Base-by-base conservation (phyloP, 2,888 invertebrate genomes). In the Cephus pygmeus region DNA sequence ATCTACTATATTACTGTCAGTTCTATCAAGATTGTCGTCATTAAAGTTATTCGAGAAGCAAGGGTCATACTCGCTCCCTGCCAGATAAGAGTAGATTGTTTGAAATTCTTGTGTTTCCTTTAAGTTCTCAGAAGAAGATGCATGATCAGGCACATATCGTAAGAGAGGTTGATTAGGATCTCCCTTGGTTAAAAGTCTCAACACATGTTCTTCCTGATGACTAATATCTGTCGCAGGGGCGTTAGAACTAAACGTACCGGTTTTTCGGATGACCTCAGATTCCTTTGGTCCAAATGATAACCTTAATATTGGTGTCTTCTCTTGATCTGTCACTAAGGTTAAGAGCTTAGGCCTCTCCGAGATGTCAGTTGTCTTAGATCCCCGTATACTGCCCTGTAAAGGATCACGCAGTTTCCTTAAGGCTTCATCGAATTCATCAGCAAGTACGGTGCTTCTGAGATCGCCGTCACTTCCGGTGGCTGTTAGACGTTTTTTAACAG, bases 401-500 rank as follows among this genome's bases (percentile, higher is more conserved):
- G 77, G 86, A 83, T 91, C 91, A 82, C 92, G 91, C 74, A 93
- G 87, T 83, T 93, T 93, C 82, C 91, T 92, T 78, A 94, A 85
- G 75, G 93, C 93, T 79, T 93, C 92, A 84, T 93, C 92, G 82
- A 94, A 94, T 78, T 93, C 93, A 78, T 93, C 93, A 78, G 92
- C 92, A 71, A 93, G 91, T 74, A 90, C 89, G 56, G 91, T 91
- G 81, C 91, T 93, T 74, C 92, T 91, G 56, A 94, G 91, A 83
- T 93, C 94, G 36, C 93, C 93, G 80, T 94, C 94, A 85, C 94
- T 94, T 35, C 93, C 93, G 77, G 92, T 93, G 15, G 91, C 89
- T 1, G 90, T 83, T 36, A 88, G 77, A 75, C 88, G 87, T 79
- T 90, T 91, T 76, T 89, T 91, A 4, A 56, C 69, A 34, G 81